Evolutionary conservation across 1,140 invertebrate species (phyloP).

Genomic region (Limonius californicus): DNA sequence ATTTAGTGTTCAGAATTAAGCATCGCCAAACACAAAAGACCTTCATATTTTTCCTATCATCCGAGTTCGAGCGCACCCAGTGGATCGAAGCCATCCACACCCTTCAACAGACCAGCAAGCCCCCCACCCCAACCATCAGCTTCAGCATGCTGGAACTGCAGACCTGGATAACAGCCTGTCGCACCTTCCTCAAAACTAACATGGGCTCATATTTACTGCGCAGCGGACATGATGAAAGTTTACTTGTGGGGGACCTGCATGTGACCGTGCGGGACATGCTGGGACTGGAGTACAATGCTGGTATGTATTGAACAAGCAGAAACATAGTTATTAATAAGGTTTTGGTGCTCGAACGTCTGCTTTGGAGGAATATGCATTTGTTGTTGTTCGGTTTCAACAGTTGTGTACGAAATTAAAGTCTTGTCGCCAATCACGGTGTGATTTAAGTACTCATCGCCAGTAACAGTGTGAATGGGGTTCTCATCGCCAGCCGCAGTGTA

Average conservation of each 20-base stretch:
- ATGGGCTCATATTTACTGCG: constrained; percentile 83
- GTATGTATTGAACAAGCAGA: no score
- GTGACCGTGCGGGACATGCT: constrained; percentile 74
- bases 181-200: constrained; percentile 80
- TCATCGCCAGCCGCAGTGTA: no score
- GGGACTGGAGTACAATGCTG: constrained; percentile 69
- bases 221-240: constrained; percentile 74
- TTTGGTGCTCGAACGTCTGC: no score
- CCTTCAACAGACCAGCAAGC: constrained; percentile 55
- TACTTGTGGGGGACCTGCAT: constrained; percentile 83
- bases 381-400: no score
- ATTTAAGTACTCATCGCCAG: no score
- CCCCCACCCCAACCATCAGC: constrained; percentile 53
- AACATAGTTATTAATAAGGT: no score
- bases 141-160: constrained; percentile 78
- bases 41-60: constrained; percentile 86
- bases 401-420: no score
- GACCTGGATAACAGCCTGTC: constrained; percentile 82
- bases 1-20: constrained; percentile 74
- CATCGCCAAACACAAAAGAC: constrained; percentile 63
- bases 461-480: no score
- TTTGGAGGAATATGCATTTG: no score
- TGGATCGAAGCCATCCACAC: constrained; percentile 89
- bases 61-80: constrained; percentile 88
- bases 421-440: no score